A percentile compares a stretch with the other conserved stretches of the same genome.
phyloP scores from a whole-genome alignment of 2,797 vertebrate species.

The Pagetopsis macropterus region DNA sequence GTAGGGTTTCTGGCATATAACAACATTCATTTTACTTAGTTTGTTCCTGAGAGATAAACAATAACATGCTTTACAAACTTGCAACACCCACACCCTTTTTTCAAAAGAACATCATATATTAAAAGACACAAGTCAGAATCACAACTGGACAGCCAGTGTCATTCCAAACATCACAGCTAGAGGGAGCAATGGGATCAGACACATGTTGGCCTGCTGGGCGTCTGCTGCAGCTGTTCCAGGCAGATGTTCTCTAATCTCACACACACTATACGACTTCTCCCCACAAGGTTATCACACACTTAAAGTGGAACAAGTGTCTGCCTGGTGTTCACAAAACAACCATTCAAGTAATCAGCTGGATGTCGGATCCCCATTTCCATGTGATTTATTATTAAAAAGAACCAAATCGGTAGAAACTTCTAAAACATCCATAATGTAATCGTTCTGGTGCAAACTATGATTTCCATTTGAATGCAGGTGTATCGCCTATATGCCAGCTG shows the following conservation, averaged over 20 bases:
- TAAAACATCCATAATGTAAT: no score
- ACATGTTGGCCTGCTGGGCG: background rate
- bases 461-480: background rate
- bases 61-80: background rate
- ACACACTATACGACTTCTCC: background rate
- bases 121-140: background rate
- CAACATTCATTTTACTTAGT: background rate
- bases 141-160: background rate
- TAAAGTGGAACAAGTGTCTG: no score
- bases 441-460: background rate
- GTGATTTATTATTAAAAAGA: background rate
- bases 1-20: background rate
- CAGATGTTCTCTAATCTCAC: conserved; percentile 46
- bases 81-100: background rate
- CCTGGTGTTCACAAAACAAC: no score
- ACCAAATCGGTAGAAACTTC: background rate
- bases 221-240: conserved; percentile 55
- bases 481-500: background rate
- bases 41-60: background rate
- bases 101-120: background rate
- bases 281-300: background rate
- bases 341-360: background rate
- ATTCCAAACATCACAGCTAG: conserved; percentile 44
- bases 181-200: conserved; percentile 57
- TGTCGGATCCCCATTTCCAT: background rate